Conservation (phyloP, 2,113 vertebrate species). For the Egretta garzetta region DNA sequence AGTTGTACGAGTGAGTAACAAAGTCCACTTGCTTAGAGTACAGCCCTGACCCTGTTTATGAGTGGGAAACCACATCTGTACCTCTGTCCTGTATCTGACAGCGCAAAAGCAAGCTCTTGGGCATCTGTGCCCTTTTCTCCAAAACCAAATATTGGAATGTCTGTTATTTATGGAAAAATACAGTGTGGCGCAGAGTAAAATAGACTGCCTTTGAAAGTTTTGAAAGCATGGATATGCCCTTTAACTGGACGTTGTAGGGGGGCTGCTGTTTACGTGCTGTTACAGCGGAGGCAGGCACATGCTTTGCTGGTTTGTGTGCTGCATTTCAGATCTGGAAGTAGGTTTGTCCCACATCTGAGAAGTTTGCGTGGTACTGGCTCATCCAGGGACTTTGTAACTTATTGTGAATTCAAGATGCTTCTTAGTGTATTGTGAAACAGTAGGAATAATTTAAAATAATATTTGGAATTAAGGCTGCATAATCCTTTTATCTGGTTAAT, state of each 20-base stretch:
- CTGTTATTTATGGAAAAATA: neutral
- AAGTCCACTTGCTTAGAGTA: neutral
- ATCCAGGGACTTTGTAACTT: neutral
- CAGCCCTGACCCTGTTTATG: neutral
- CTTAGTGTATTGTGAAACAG: neutral
- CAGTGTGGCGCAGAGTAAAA: neutral
- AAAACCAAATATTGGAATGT: neutral
- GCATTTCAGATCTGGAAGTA: neutral
- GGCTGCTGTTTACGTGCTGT: neutral
- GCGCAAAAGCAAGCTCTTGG: neutral
- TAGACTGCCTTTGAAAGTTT: neutral
- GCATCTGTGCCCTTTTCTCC: neutral
- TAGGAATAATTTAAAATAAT: neutral
- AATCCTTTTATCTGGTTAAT: neutral
- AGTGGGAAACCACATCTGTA: accelerated
- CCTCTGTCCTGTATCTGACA: neutral
- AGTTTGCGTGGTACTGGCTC: neutral
- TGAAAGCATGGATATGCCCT: neutral
- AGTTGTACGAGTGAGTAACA: neutral
- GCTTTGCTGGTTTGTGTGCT: neutral
- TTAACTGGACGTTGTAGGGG: neutral
- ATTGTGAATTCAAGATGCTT: neutral
- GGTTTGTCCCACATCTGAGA: neutral
- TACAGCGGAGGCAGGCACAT: neutral
- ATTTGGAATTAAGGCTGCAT: neutral